phyloP scores from a whole-genome alignment of 2,888 invertebrate genomes.

The Trimorus sp. region DNA sequence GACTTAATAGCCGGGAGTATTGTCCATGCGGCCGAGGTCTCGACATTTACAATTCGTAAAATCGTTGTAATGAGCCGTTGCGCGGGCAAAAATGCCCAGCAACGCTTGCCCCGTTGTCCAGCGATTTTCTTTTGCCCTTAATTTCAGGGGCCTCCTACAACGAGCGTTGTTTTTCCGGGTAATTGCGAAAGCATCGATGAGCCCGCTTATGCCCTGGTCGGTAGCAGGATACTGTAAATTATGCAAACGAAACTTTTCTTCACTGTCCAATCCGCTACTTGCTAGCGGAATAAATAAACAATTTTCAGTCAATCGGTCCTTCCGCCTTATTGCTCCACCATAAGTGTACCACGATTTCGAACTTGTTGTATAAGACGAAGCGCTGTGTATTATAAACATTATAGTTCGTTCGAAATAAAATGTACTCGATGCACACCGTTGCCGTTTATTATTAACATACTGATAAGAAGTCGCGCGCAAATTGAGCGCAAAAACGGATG shows the following conservation, averaged over 20 bases:
- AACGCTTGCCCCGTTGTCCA: slow-evolving; percentile 45
- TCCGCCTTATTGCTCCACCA: too few species aligned
- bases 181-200: slow-evolving; percentile 34
- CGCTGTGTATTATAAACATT: too few species aligned
- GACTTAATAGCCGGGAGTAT: slow-evolving; percentile 71
- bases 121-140: slow-evolving; percentile 49
- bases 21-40: slow-evolving; percentile 67
- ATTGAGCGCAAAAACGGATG: not conserved
- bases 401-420: not conserved
- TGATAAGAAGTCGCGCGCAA: not conserved
- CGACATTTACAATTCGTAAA: slow-evolving; percentile 70
- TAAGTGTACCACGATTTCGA: too few species aligned
- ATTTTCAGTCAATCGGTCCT: too few species aligned
- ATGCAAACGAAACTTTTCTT: slow-evolving; percentile 10
- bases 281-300: too few species aligned
- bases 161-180: slow-evolving; percentile 45
- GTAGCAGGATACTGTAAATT: slow-evolving; percentile 41
- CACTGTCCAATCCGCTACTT: not conserved
- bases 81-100: slow-evolving; percentile 40
- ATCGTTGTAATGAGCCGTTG: slow-evolving; percentile 71
- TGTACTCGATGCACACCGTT: not conserved
- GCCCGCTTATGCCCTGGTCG: slow-evolving; percentile 18
- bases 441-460: too few species aligned
- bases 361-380: too few species aligned
- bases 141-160: slow-evolving; percentile 24